Evolutionary conservation across 2,888 invertebrate genomes (phyloP).

Genomic region (Oxyscelio sp.): DNA sequence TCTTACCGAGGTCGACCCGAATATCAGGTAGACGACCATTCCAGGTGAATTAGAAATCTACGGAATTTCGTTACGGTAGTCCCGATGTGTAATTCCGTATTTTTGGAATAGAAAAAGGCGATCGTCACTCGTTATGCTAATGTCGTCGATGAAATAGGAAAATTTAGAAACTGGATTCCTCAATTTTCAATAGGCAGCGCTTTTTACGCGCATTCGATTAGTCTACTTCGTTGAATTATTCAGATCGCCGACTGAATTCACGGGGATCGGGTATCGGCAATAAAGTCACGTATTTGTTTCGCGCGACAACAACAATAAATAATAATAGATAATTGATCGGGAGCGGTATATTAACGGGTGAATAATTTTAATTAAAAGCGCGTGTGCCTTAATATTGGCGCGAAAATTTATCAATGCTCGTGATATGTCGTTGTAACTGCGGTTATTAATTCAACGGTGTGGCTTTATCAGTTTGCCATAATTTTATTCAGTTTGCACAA

Average conservation of each 20-base stretch:
- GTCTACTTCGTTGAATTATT: neutral
- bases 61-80: neutral
- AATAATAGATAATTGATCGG: neutral
- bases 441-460: constrained; percentile 17
- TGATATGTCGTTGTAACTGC: constrained; percentile 10
- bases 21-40: neutral
- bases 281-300: neutral
- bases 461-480: constrained; percentile 3
- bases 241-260: neutral
- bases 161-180: neutral
- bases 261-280: neutral
- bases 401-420: neutral
- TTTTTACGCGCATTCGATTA: constrained; percentile 2
- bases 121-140: neutral
- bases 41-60: neutral
- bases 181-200: neutral
- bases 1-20: constrained; percentile 7
- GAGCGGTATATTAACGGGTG: neutral
- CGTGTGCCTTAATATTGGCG: neutral
- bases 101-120: neutral
- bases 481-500: constrained; percentile 13
- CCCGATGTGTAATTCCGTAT: neutral
- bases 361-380: constrained; percentile 11
- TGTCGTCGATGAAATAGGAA: neutral
- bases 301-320: neutral